phyloP scores from a whole-genome alignment of 2,888 invertebrate genomes.

The Adelphocoris suturalis region DNA sequence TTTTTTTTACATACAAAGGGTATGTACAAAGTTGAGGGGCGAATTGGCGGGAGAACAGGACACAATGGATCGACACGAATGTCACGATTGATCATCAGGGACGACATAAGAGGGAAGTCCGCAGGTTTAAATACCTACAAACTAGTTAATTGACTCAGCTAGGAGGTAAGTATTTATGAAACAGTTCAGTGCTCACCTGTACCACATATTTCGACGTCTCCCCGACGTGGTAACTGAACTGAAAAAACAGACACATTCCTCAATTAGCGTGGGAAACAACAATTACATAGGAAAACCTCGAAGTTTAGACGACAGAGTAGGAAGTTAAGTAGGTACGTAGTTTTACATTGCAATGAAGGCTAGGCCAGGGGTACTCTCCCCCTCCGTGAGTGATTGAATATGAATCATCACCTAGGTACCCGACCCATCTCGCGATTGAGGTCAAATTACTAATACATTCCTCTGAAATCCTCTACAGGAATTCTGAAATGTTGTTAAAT shows the following conservation, averaged over 20 bases:
- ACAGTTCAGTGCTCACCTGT: constrained; percentile 33
- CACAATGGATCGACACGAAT: background rate
- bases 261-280: constrained; percentile 30
- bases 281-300: background rate
- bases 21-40: background rate
- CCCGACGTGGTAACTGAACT: constrained; percentile 62
- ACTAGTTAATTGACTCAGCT: background rate
- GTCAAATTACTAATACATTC: background rate
- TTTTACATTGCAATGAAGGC: constrained; percentile 49
- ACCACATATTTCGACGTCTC: constrained; percentile 26
- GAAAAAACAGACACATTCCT: constrained; percentile 22
- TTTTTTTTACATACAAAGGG: no score
- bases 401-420: constrained; percentile 41
- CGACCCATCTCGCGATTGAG: constrained; percentile 3
- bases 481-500: background rate
- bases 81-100: background rate
- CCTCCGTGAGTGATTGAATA: constrained; percentile 53
- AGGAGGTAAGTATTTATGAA: background rate
- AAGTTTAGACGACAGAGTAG: background rate
- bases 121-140: background rate
- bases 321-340: background rate
- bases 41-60: background rate
- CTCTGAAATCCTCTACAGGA: background rate
- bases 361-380: constrained; percentile 48
- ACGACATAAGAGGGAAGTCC: background rate